Base-by-base conservation (phyloP, 2,113 vertebrate genomes). In the Dendrocopos noguchii region DNA sequence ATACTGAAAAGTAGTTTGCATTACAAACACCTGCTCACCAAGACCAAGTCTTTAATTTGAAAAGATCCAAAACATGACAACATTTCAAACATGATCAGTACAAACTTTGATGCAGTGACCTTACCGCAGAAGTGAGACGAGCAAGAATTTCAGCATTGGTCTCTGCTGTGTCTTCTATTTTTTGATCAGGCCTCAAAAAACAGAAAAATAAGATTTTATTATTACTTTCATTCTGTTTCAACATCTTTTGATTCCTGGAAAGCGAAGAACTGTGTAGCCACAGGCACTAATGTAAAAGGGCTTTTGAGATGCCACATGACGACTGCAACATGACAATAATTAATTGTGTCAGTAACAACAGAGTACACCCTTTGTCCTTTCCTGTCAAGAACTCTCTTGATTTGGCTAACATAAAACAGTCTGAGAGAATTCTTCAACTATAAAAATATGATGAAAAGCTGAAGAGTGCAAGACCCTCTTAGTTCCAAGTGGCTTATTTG, bases 41-140 rank as follows among this genome's bases (percentile, higher is more conserved):
- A 61, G 73, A 63, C 17, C 14, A 65, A 65, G 67, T 36, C 84
- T 90, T 91, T 90, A 36, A 82, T 90, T 92, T 83, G 47, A 88
- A 90, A 85, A 22, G 72, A 94, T 84, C 66, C 39, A 87, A 81
- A 94, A 87, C 64, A 79, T n/a, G 63, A 64, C 76, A 91, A 39
- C 66, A 88, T 89, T 94, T 95, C 80, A 84, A 68, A 67, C 63
- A 42, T 8, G 56, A 94, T 80, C 80, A 92, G 67, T 72, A 80
- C 61, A 81, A 91, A 80, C 59, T 70, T 70, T 90, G 93, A 93
- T 81, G 73, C 17, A 79, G 61, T 66, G 93, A 84, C 80, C 97
- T 98, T 97, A 99, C 98, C 96, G 98, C 99, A 91, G 99, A 99
- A 13, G 99, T 99, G 61, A 99, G 98, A 52, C 98, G 98, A 95